Conservation (phyloP, 2,888 invertebrate genomes). For the Orthosia gracilis region DNA sequence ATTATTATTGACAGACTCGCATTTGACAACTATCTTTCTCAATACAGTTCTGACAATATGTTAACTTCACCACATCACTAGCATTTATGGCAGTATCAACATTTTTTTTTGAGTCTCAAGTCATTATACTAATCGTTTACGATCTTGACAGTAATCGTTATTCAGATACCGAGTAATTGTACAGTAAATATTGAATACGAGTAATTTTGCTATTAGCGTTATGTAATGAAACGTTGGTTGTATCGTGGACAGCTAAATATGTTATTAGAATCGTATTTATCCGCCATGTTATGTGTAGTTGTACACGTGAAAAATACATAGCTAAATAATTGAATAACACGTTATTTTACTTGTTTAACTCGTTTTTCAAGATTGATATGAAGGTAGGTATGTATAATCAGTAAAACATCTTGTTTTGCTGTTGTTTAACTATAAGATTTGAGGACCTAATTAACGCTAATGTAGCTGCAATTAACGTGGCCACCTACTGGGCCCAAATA, state of each 20-base stretch:
- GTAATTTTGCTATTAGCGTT: slow-evolving; percentile 40
- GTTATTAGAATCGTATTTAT: slow-evolving; percentile 44
- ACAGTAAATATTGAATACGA: slow-evolving; percentile 56
- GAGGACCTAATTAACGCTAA: too few species aligned
- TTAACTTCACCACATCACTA: slow-evolving; percentile 47
- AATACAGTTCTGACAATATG: slow-evolving; percentile 25
- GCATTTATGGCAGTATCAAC: slow-evolving; percentile 47
- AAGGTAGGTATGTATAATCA: not conserved
- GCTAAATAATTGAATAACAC: slow-evolving; percentile 17
- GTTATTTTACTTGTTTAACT: slow-evolving; percentile 20
- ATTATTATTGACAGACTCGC: too few species aligned
- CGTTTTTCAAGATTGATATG: slow-evolving; percentile 1
- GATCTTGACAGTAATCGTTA: slow-evolving; percentile 46
- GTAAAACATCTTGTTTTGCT: not conserved
- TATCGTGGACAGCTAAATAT: slow-evolving; percentile 31
- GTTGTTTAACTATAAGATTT: too few species aligned
- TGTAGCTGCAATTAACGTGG: too few species aligned
- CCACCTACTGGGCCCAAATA: too few species aligned
- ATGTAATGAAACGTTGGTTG: slow-evolving; percentile 29
- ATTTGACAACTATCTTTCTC: too few species aligned
- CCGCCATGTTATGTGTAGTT: slow-evolving; percentile 26
- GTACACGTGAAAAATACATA: slow-evolving; percentile 27
- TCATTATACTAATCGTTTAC: slow-evolving; percentile 57
- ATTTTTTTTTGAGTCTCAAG: slow-evolving; percentile 34
- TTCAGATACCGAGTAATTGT: slow-evolving; percentile 49